These are phyloP conservation scores for Molossus alvarezi DNA, from an alignment of 2,797 vertebrate genomes.

Conservation along the genomic window DNA sequence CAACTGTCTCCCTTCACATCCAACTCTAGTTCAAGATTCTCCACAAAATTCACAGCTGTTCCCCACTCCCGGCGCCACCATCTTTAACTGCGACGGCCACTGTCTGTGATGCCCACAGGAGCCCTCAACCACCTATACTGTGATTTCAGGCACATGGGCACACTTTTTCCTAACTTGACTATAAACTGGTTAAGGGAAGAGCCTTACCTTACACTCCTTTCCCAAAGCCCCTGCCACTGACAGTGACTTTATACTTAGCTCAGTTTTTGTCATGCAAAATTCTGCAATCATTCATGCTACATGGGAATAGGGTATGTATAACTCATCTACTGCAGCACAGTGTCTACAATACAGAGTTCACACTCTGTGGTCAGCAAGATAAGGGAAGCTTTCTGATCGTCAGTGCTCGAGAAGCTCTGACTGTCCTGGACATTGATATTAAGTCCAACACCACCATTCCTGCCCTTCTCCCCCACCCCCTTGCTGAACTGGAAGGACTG, in stretches of 20 bases:
- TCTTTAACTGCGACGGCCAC: background rate
- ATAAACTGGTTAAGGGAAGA: background rate
- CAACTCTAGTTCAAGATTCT: background rate
- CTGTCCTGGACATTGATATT: background rate
- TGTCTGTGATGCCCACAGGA: background rate
- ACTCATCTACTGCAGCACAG: background rate
- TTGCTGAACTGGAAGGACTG: background rate
- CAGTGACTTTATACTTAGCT: background rate
- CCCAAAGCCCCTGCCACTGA: background rate
- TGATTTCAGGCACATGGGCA: background rate
- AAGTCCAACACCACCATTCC: background rate
- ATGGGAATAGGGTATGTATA: background rate
- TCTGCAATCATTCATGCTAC: background rate
- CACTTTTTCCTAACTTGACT: background rate
- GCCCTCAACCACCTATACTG: background rate
- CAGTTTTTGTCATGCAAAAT: constrained; percentile 37
- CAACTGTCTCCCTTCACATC: background rate
- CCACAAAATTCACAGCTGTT: background rate
- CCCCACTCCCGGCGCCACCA: background rate
- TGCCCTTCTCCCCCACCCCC: rapidly evolving
- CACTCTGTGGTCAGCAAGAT: background rate
- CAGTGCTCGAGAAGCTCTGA: background rate
- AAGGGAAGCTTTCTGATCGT: background rate
- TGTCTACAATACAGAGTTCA: background rate
- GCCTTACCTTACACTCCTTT: background rate